phyloP scores from a whole-genome alignment of 2,113 vertebrate genomes.

The Toxotes chatareus region DNA sequence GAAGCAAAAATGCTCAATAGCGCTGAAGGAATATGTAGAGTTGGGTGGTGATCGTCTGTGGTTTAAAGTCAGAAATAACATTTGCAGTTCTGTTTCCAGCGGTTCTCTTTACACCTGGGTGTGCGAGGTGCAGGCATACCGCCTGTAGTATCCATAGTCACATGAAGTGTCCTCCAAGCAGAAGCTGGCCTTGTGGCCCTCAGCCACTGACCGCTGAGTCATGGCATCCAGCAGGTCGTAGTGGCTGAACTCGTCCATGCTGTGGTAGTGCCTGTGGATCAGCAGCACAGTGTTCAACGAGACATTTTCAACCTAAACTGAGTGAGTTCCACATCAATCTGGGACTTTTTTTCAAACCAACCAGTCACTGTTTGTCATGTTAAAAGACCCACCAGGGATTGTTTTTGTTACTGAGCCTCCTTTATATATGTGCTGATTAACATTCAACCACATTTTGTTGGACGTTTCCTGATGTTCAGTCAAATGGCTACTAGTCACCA shows the following conservation, averaged over 20 bases:
- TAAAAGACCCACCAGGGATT: neutral
- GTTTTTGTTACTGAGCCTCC: neutral
- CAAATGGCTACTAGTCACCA: neutral
- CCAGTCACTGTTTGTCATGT: neutral
- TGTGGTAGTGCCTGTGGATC: conserved; percentile 93
- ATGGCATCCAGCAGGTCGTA: conserved; percentile 93
- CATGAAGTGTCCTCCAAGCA: conserved; percentile 98
- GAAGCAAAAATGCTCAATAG: neutral
- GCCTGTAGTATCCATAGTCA: conserved; percentile 95
- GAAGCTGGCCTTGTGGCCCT: conserved; percentile 99
- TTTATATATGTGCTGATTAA: neutral
- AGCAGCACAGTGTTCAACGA: conserved; percentile 35
- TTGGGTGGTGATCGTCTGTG: neutral
- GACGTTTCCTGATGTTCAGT: neutral
- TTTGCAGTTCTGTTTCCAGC: neutral
- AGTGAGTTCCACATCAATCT: neutral
- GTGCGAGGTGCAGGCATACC: conserved; percentile 94
- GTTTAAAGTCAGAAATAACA: neutral
- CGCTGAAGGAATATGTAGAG: neutral
- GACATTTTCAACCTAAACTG: neutral
- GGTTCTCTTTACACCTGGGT: conserved; percentile 87
- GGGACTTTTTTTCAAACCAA: neutral
- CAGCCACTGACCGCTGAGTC: conserved; percentile 91
- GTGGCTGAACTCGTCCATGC: conserved; percentile 99
- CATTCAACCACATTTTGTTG: neutral